Base-by-base conservation (phyloP, 2,113 vertebrate genomes). In the Rhineura floridana region DNA sequence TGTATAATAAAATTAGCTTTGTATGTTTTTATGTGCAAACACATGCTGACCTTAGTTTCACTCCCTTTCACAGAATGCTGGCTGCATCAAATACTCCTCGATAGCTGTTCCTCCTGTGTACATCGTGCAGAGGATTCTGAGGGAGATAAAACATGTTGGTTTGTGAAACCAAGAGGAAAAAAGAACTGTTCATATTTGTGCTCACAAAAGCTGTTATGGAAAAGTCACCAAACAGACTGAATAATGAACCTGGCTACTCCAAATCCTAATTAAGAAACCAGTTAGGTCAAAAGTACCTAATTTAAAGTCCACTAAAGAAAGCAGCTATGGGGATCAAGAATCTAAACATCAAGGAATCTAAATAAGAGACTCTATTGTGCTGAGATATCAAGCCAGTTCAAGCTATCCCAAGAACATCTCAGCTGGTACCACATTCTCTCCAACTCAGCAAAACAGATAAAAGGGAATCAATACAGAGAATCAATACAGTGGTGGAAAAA, bases 51-150 rank as follows among this genome's bases (percentile, higher is more conserved):
- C 55, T 42, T 87, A 91, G 86, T 39, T 55, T 25, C 88, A 89
- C 77, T 90, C 69, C n/a, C 39, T 9, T 67, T 87, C 87, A 93
- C 81, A 46, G 85, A 91, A 88, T 92, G 44, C 50, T 69, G 87
- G 42, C 30, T 55, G 39, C 82, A 84, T 87, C 89, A 87, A 93
- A 88, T 91, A 80, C 19, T 55, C 91, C n/a, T 90, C 55, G 69
- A 36, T 12, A 84, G 72, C 82, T n/a, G 50, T 70, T 59, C 65
- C 88, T 87, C 86, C 62, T 21, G 87, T 69, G 62, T 65, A 25
- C 69, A 62, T 73, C 81, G 84, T 81, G 85, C 72, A 87, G 7
- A 44, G 65, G 48, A 80, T 87, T 33, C n/a, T 70, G 67, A 59
- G 50, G 30, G 70, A 90, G 81, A 70, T 81, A 36, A 79, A 90